A percentile compares a stretch with the other conserved stretches of the same genome.
Evolutionary conservation across 1,140 invertebrate species (phyloP).

Genomic region (Drosophila athabasca): DNA sequence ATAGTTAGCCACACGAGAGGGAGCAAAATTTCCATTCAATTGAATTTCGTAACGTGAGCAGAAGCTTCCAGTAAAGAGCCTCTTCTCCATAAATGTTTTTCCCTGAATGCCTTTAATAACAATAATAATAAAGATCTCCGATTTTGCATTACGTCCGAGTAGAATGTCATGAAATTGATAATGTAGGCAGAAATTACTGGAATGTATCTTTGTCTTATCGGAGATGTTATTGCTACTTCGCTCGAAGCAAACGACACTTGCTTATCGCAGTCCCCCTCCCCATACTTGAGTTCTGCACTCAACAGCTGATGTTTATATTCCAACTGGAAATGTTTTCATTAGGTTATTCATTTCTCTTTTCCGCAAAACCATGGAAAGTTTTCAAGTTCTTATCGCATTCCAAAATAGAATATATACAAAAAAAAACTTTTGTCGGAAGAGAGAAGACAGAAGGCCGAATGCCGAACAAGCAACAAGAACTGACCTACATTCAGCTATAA

Average conservation of each 20-base stretch:
- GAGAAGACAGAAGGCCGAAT: constrained; percentile 10
- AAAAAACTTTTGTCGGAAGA: neutral
- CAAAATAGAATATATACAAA: constrained; percentile 1
- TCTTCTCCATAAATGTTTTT: constrained; percentile 11
- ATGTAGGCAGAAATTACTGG: constrained; percentile 27
- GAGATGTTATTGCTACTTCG: constrained; percentile 23
- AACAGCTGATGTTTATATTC: constrained; percentile 17
- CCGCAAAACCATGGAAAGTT: constrained; percentile 29
- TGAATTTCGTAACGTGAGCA: constrained; percentile 2
- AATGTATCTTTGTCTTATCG: constrained; percentile 23
- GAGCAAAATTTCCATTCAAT: no score
- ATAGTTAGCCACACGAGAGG: no score
- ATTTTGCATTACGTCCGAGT: constrained; percentile 17
- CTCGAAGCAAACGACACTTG: constrained; percentile 15
- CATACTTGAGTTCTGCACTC: neutral
- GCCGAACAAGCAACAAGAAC: constrained; percentile 31
- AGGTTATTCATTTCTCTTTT: neutral
- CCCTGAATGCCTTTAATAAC: neutral
- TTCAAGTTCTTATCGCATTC: constrained; percentile 35
- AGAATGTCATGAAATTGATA: constrained; percentile 2
- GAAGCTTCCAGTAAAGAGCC: no score
- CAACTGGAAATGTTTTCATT: constrained; percentile 21
- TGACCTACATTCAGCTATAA: constrained; percentile 63
- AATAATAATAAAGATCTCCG: neutral
- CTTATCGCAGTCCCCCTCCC: constrained; percentile 13